Evolutionary conservation across 2,797 vertebrate species (phyloP).

Genomic region (Hypotaenidia philippensis): DNA sequence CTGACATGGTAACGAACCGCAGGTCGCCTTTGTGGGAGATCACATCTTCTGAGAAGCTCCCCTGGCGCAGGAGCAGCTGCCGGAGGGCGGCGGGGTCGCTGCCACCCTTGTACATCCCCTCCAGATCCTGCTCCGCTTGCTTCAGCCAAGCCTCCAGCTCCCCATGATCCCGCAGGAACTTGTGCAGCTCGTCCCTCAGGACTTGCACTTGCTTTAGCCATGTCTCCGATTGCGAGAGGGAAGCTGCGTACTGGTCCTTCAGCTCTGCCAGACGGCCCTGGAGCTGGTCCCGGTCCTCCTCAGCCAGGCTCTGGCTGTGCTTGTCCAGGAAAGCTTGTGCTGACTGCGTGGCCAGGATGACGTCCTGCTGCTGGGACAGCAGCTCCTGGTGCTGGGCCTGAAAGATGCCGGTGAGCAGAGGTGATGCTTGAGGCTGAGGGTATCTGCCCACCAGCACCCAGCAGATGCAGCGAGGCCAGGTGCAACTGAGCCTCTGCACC

Average conservation of each 20-base stretch:
- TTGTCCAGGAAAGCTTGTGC: slow-evolving; percentile 90
- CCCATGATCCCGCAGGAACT: slow-evolving; percentile 90
- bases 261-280: slow-evolving; percentile 84
- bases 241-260: slow-evolving; percentile 84
- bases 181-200: slow-evolving; percentile 90
- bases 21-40: slow-evolving; percentile 98
- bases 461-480: fast-evolving
- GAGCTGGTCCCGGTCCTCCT: slow-evolving; percentile 84
- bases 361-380: slow-evolving; percentile 90
- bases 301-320: slow-evolving; percentile 85
- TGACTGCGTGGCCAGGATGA: slow-evolving; percentile 89
- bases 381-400: slow-evolving; percentile 91
- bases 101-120: slow-evolving; percentile 82
- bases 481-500: fast-evolving
- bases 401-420: fast-evolving
- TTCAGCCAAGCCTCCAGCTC: slow-evolving; percentile 90
- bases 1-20: slow-evolving; percentile 94
- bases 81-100: slow-evolving; percentile 77
- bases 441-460: fast-evolving
- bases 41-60: slow-evolving; percentile 91
- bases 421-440: neutral
- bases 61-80: slow-evolving; percentile 85
- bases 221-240: slow-evolving; percentile 86
- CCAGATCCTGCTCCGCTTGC: slow-evolving; percentile 88
- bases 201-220: slow-evolving; percentile 87